Evolutionary conservation across 2,113 vertebrate species (phyloP).

Genomic region (Lepus americanus): DNA sequence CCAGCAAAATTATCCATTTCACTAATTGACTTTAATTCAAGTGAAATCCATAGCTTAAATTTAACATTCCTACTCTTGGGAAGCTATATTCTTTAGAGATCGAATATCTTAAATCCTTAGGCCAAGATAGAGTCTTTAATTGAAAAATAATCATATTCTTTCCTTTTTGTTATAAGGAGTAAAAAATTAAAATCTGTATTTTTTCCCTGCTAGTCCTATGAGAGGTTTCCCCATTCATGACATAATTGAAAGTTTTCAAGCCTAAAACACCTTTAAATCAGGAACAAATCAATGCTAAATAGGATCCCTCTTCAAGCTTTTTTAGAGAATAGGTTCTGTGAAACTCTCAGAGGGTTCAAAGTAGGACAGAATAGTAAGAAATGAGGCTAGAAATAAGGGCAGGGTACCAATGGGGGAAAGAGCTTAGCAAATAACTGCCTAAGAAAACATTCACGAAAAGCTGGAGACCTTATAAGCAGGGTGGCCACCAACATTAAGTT

Average conservation of each 20-base stretch:
- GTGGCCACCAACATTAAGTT: background rate
- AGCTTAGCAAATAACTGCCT: constrained; percentile 61
- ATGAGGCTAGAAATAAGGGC: constrained; percentile 79
- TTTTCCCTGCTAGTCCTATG: constrained; percentile 77
- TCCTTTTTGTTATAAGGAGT: constrained; percentile 73
- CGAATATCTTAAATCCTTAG: constrained; percentile 80
- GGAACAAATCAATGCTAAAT: constrained; percentile 73
- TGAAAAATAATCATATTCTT: constrained; percentile 83
- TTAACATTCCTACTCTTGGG: constrained; percentile 72
- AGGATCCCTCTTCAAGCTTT: constrained; percentile 58
- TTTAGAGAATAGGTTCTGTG: constrained; percentile 54
- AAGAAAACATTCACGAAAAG: constrained; percentile 26
- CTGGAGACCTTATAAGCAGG: constrained; percentile 13
- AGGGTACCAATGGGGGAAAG: background rate
- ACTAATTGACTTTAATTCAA: constrained; percentile 72
- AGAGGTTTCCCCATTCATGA: constrained; percentile 81
- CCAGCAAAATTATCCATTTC: constrained; percentile 53
- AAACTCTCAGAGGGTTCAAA: constrained; percentile 77
- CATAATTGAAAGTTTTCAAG: constrained; percentile 82
- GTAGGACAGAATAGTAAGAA: constrained; percentile 78
- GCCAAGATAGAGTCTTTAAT: constrained; percentile 80
- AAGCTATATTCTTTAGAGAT: constrained; percentile 77
- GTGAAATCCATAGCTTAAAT: constrained; percentile 77
- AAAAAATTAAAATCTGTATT: constrained; percentile 79
- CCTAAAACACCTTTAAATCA: constrained; percentile 76